Evolutionary conservation across 1,140 invertebrate species (phyloP), one percentile per base, ranked within the genome.

Genomic region (Diplogasteroides magnus): DNA sequence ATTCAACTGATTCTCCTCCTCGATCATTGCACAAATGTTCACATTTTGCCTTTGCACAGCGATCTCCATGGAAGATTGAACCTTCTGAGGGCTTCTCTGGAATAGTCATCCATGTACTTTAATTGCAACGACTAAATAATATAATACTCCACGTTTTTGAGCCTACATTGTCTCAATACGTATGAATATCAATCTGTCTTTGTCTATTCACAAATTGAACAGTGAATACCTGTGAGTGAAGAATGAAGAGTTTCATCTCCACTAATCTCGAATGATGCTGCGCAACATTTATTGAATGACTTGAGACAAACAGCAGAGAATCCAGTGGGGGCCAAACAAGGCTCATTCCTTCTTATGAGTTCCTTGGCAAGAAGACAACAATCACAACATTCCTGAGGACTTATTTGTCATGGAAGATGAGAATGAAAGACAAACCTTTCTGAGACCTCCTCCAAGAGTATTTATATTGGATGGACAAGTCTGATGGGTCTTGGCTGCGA

Each of bases 341-440:
- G 61, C 56, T 82, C 77, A 19, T 74, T 71, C 48, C 64, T 61
- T 14, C 63, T 65, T 6, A 73, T 58, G 1, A 82, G 59, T 15
- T 83, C 81, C 69, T 78, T 76, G 27, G 81, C 80, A 13, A 82
- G 71, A 1, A 81, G 65, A 69, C 80, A 82, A 61, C 80, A 82
- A 59, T 82, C 80, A 65, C 80, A 82, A 56, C 80, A 82, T 69
- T 82, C 80, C 79, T 80, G 29, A 59, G 61, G 31, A 27, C 19
- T 61, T 55, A 28, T 25, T 56, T 37, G 25, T 29, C 11, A 27
- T 2, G n/a, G 31, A 29, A 1, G 57, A 63, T 23, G 29, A n/a
- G 2, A 74, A 13, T 28, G 25, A 62, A 61, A 15, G 0, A 31
- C 67, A n/a, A 28, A 77, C 76, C 59, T 77, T 77, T 29, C 67